phyloP scores from a whole-genome alignment of 2,888 invertebrate genomes.

The Pristionchus arcanus region DNA sequence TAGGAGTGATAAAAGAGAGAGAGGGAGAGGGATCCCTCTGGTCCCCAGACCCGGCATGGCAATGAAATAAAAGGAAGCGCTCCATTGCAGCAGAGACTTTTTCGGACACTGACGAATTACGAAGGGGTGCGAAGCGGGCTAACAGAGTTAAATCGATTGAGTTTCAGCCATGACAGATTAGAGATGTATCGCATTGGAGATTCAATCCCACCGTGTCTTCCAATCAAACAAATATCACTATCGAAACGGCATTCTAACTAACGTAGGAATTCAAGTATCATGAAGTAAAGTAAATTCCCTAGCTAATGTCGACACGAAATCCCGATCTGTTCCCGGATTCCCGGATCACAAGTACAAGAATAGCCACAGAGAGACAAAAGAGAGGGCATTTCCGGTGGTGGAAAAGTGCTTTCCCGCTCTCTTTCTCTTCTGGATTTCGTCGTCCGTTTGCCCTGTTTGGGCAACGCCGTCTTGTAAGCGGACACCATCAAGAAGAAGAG shows the following conservation, averaged over 20 bases:
- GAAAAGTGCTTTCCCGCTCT: conserved; percentile 28
- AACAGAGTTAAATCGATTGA: background rate
- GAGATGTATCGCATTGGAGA: background rate
- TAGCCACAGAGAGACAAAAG: background rate
- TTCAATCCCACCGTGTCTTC: no score
- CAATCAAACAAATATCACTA: no score
- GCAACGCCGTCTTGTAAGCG: conserved; percentile 39
- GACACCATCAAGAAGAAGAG: background rate
- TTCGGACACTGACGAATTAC: background rate
- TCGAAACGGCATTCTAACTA: no score
- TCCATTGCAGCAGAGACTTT: conserved; percentile 1
- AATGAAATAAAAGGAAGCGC: conserved; percentile 35
- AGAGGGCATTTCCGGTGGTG: background rate
- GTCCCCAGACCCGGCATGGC: background rate
- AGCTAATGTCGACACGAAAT: background rate
- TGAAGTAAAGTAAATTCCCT: no score
- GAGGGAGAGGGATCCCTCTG: no score
- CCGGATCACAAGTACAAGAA: background rate
- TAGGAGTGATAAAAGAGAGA: conserved; percentile 24
- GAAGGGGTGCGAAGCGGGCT: background rate
- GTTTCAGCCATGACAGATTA: background rate
- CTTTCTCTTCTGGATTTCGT: conserved; percentile 28
- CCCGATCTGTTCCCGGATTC: background rate
- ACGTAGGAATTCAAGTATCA: no score
- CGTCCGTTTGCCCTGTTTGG: conserved; percentile 35